Conservation (phyloP, 1,140 invertebrate species). For the Caenorhabditis latens region DNA sequence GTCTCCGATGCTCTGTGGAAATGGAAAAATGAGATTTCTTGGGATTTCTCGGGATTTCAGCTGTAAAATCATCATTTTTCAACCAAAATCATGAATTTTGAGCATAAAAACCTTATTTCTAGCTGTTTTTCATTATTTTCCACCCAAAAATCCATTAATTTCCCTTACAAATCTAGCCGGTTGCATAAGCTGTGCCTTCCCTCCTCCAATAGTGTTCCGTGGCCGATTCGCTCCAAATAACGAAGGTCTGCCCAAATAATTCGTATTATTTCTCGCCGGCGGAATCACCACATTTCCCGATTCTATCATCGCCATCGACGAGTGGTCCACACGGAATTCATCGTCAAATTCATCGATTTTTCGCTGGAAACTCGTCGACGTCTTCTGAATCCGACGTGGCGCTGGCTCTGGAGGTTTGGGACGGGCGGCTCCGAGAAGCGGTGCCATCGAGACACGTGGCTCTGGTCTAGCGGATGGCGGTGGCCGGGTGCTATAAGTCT, state of each 20-base stretch:
- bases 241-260: neutral
- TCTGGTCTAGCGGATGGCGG: neutral
- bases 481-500: neutral
- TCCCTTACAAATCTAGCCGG: neutral
- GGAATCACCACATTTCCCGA: neutral
- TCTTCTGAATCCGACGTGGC: neutral
- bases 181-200: neutral
- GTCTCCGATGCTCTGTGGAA: no score
- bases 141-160: neutral
- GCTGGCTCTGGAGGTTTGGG: neutral
- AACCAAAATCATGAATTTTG: no score
- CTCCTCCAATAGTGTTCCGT: neutral
- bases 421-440: neutral
- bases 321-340: neutral
- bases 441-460: neutral
- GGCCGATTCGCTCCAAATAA: neutral
- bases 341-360: neutral
- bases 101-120: no score
- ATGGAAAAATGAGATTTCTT: no score
- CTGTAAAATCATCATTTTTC: no score
- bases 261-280: neutral
- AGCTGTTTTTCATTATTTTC: neutral
- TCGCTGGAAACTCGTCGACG: no score
- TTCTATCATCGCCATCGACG: neutral
- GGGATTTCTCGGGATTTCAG: no score